These are phyloP conservation scores for Acanthiza pusilla DNA, from an alignment of 2,797 vertebrate species.

Conservation along the genomic window DNA sequence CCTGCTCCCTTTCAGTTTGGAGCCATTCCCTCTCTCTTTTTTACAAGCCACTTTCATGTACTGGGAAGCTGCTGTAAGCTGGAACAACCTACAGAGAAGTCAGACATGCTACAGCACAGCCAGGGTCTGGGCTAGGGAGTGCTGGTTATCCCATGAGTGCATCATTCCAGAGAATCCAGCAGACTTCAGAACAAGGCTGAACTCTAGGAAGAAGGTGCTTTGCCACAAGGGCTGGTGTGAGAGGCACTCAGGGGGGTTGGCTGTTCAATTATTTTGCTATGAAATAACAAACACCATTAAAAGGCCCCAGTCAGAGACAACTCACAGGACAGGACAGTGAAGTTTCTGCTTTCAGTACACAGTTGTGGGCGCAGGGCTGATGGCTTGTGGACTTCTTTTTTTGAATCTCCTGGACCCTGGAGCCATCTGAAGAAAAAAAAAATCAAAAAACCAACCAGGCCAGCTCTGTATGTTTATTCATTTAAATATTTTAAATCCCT, in stretches of 20 bases:
- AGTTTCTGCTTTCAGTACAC: not conserved
- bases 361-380: not conserved
- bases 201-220: not conserved
- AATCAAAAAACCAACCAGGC: not conserved
- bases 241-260: not conserved
- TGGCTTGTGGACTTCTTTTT: not conserved
- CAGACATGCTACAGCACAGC: not conserved
- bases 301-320: not conserved
- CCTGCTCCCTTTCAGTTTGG: not conserved
- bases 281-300: not conserved
- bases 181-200: not conserved
- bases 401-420: not conserved
- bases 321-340: not conserved
- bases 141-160: not conserved
- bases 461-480: not conserved
- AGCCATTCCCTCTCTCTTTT: not conserved
- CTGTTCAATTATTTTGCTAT: not conserved
- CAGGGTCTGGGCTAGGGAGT: no score
- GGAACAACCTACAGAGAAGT: not conserved
- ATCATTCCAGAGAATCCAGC: not conserved
- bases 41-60: not conserved
- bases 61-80: no score
- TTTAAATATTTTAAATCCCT: not conserved
- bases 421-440: not conserved
- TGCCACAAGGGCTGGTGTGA: not conserved